Base-by-base conservation (phyloP, 2,888 invertebrate genomes). In the Lasioglossum figueresi region DNA sequence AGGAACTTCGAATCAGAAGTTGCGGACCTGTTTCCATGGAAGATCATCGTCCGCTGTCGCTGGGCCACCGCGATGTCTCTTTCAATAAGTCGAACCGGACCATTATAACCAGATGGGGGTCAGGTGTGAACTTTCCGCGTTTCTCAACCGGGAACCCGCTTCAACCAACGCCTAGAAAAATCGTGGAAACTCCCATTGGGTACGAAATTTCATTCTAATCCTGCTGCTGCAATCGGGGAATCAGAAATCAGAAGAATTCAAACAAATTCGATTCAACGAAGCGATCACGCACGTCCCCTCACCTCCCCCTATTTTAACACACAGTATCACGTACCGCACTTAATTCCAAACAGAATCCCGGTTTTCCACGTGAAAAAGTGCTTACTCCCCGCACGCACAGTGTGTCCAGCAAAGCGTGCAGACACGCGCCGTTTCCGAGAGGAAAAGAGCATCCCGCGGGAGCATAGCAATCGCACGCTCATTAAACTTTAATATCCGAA, bases 1-100 rank as follows among this genome's bases (percentile, higher is more conserved):
- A 76, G 76, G 77, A 48, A 80, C 84, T 45, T 76, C 1, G n/a
- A 48, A 74, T 63, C 23, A 1, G 37, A 48, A 76, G 52, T 66
- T 56, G n/a, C 43, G 19, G 27, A 12, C n/a, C 63, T 23, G 19
- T 75, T 59, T 73, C 40, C 52, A 34, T 16, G 34, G 68, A 48
- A 77, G 66, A 66, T 77, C 37, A 48, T 68, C 48, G 40, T 10
- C 37, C 10, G 16, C 3, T 27, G 27, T 59, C 59, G 27, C 59
- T n/a, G 59, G 59, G 16, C 59, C 14, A 27, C 59, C 59, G 59
- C 56, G 34, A 37, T 27, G 43, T 34, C 70, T 70, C 40, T 40
- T 70, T 40, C 37, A 40, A 23, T 70, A 59, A 59, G 59, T 59
- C 59, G 59, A 59, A 31, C 59, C 59, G 16, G 59, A 59, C 59